phyloP scores from a whole-genome alignment of 2,888 invertebrate genomes.

The Apotomis capreana region DNA sequence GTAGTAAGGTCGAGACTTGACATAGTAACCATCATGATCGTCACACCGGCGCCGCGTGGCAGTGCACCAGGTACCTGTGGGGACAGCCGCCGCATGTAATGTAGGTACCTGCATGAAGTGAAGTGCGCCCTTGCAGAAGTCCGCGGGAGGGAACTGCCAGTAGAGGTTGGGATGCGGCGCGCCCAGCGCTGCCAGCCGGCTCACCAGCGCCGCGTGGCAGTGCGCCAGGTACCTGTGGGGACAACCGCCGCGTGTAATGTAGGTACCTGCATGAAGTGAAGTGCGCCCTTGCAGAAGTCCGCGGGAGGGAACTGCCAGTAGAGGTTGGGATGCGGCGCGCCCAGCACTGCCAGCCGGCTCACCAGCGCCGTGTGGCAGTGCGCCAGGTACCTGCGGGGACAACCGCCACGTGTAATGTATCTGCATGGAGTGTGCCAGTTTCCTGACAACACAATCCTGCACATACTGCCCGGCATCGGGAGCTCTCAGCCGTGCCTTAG shows the following conservation, averaged over 20 bases:
- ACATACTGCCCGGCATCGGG: no score
- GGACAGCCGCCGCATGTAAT: no score
- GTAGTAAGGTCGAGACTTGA: no score
- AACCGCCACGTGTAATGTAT: no score
- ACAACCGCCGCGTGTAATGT: no score
- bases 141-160: constrained; percentile 75
- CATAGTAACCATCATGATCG: constrained; percentile 45
- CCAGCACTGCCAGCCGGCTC: constrained; percentile 69
- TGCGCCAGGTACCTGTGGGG: constrained; percentile 71
- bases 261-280: constrained; percentile 75
- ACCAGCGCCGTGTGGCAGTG: constrained; percentile 66
- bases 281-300: constrained; percentile 61
- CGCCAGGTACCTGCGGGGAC: constrained; percentile 66
- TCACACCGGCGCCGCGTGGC: constrained; percentile 62
- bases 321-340: constrained; percentile 75
- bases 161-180: constrained; percentile 77
- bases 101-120: constrained; percentile 72
- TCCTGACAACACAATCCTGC: no score
- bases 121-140: constrained; percentile 64
- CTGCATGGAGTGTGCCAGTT: no score
- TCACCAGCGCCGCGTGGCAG: constrained; percentile 62
- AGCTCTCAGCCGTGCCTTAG: no score
- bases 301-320: constrained; percentile 78
- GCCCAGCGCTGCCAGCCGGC: constrained; percentile 68
- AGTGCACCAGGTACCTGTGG: constrained; percentile 74